Evolutionary conservation across 1,140 invertebrate species (phyloP).

Genomic region (Penaeus japonicus): DNA sequence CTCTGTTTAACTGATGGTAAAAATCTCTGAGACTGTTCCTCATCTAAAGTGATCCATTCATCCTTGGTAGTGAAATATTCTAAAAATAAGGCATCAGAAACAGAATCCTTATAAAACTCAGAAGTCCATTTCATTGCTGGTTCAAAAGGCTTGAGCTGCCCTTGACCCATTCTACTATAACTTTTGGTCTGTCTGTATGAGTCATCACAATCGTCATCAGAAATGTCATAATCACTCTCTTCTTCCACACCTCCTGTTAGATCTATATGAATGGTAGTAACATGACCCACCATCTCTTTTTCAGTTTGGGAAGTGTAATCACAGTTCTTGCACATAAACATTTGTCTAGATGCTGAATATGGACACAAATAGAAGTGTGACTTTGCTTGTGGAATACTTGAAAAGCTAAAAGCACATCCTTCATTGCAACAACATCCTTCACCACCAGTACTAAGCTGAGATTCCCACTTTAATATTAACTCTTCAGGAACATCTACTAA

Average conservation of each 20-base stretch:
- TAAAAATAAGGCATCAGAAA: neutral
- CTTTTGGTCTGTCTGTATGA: neutral
- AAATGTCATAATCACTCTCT: conserved; percentile 20
- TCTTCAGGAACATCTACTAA: neutral
- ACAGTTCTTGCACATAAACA: conserved; percentile 8
- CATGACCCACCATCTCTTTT: neutral
- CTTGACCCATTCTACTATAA: neutral
- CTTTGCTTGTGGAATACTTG: neutral
- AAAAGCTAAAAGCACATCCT: neutral
- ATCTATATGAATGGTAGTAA: conserved; percentile 15
- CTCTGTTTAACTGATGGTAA: conserved; percentile 12
- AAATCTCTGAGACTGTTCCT: neutral
- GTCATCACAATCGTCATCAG: conserved; percentile 13
- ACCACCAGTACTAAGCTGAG: neutral
- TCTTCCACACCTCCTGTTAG: neutral
- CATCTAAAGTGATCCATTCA: neutral
- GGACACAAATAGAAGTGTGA: conserved; percentile 2
- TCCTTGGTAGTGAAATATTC: neutral
- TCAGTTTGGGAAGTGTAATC: neutral
- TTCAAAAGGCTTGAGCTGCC: conserved; percentile 11
- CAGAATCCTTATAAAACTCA: neutral
- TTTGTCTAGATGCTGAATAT: neutral
- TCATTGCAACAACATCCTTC: conserved; percentile 4
- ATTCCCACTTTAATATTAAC: neutral
- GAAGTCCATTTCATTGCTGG: conserved; percentile 29